phyloP scores from a whole-genome alignment of 2,113 vertebrate genomes.

The Brienomyrus brachyistius region DNA sequence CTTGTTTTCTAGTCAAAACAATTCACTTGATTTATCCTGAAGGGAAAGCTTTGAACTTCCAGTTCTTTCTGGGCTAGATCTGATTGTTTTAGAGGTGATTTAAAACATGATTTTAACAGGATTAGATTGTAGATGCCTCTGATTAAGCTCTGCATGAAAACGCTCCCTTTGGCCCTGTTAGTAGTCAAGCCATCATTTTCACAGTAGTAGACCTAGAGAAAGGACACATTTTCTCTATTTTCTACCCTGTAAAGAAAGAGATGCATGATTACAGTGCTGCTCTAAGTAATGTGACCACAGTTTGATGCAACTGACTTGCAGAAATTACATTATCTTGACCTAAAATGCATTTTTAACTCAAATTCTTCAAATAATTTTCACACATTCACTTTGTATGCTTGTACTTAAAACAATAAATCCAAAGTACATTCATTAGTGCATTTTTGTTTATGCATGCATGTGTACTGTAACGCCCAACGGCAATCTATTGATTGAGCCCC shows the following conservation, averaged over 20 bases:
- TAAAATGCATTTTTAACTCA: neutral
- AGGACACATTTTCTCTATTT: neutral
- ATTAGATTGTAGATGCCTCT: neutral
- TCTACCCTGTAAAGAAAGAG: neutral
- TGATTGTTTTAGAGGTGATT: neutral
- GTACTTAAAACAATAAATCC: neutral
- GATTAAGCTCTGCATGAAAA: constrained; percentile 8
- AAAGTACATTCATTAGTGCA: neutral
- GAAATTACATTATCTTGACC: neutral
- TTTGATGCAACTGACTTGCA: neutral
- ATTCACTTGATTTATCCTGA: neutral
- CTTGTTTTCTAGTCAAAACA: neutral
- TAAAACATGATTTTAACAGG: neutral
- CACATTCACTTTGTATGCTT: neutral
- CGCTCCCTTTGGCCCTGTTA: neutral
- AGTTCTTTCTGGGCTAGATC: neutral
- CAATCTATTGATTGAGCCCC: neutral
- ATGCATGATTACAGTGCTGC: neutral
- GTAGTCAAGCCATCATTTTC: neutral
- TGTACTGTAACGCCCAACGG: neutral
- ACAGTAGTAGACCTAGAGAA: neutral
- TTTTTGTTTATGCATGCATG: neutral
- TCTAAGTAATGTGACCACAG: neutral
- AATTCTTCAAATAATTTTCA: neutral
- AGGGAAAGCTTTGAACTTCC: neutral